Evolutionary conservation across 2,888 invertebrate genomes (phyloP).

Genomic region (Coenonympha glycerion): DNA sequence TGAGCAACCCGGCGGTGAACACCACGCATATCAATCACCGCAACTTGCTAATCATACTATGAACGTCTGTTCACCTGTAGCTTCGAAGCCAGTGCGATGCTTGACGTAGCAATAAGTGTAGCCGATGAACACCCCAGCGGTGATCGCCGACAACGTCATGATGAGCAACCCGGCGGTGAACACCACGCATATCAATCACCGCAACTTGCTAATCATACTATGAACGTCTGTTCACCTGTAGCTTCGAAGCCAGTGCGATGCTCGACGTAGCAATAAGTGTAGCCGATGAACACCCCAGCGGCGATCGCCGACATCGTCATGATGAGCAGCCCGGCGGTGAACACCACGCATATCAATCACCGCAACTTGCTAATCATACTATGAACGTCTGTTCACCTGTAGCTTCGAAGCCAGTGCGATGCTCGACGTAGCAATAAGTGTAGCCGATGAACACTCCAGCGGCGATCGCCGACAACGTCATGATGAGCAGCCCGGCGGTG

Average conservation of each 20-base stretch:
- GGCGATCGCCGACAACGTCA: constrained; percentile 45
- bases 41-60: too few relatives aligned
- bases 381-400: too few relatives aligned
- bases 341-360: constrained; percentile 42
- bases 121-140: constrained; percentile 51
- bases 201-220: too few relatives aligned
- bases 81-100: constrained; percentile 35
- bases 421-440: constrained; percentile 60
- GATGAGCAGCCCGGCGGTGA: constrained; percentile 38
- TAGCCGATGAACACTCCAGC: constrained; percentile 56
- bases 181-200: too few relatives aligned
- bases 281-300: constrained; percentile 53
- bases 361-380: constrained; percentile 52
- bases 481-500: constrained; percentile 37
- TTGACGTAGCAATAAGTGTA: constrained; percentile 64
- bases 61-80: constrained; percentile 24
- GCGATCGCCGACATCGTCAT: constrained; percentile 46
- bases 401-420: constrained; percentile 33
- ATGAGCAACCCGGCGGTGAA: too few relatives aligned
- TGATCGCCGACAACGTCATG: too few relatives aligned
- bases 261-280: constrained; percentile 61
- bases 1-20: too few relatives aligned
- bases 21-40: too few relatives aligned
- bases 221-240: constrained; percentile 25
- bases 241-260: constrained; percentile 35